These are phyloP conservation scores for Taenaris catops DNA, from an alignment of 2,888 invertebrate genomes.

Conservation along the genomic window DNA sequence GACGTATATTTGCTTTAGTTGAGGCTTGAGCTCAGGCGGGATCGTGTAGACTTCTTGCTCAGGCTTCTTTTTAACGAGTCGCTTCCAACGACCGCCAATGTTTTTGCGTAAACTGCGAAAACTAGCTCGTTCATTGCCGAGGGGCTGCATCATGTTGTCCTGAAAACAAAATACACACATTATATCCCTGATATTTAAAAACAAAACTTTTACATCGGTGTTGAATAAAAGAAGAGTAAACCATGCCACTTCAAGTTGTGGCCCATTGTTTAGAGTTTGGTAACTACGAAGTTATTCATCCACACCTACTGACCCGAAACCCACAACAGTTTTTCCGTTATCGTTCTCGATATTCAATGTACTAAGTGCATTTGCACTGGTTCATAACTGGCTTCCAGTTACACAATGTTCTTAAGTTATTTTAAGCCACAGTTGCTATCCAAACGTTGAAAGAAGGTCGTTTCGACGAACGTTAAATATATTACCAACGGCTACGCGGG, in stretches of 20 bases:
- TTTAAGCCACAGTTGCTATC: conserved; percentile 49
- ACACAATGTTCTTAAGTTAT: conserved; percentile 50
- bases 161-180: conserved; percentile 81
- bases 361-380: conserved; percentile 45
- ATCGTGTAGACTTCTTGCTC: conserved; percentile 90
- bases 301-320: conserved; percentile 37
- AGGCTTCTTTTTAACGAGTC: conserved; percentile 91
- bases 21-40: conserved; percentile 92
- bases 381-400: conserved; percentile 45
- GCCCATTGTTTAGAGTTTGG: background rate
- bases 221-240: conserved; percentile 1
- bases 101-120: conserved; percentile 92
- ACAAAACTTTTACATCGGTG: too few species aligned
- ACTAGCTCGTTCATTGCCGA: conserved; percentile 85
- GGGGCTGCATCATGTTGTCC: conserved; percentile 88
- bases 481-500: conserved; percentile 27
- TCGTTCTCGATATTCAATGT: conserved; percentile 45
- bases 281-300: background rate
- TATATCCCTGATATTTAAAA: too few species aligned
- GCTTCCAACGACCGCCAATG: conserved; percentile 91
- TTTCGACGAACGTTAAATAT: conserved; percentile 32
- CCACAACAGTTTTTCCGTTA: conserved; percentile 50
- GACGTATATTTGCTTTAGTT: conserved; percentile 93
- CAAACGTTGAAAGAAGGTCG: conserved; percentile 40
- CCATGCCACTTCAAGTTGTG: background rate